Evolutionary conservation across 2,113 vertebrate species (phyloP).

Genomic region (Hiodon alosoides): DNA sequence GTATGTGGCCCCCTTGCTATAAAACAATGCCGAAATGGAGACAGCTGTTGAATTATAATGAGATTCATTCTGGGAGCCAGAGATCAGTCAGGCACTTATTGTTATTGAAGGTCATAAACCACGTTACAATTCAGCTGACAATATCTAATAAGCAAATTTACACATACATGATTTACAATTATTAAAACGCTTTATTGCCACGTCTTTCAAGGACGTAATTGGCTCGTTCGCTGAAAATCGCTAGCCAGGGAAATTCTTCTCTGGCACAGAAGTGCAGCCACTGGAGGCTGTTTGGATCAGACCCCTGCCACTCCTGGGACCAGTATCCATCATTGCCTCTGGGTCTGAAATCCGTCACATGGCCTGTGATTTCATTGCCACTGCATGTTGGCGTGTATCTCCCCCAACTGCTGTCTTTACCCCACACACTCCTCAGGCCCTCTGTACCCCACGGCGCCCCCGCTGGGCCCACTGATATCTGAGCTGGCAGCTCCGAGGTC

Average conservation of each 20-base stretch:
- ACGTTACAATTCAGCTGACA: background rate
- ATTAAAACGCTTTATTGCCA: conserved; percentile 8
- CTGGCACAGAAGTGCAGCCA: background rate
- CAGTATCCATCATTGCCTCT: background rate
- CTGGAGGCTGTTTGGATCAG: background rate
- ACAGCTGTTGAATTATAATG: background rate
- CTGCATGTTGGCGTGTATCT: background rate
- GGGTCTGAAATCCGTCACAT: background rate
- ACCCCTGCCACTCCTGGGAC: background rate
- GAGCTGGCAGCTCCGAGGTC: background rate
- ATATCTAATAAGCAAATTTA: background rate
- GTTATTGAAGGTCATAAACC: background rate
- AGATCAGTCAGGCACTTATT: background rate
- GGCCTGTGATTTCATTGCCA: background rate
- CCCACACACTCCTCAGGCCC: background rate
- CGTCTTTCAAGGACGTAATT: background rate
- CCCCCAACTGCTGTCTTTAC: background rate
- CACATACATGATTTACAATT: background rate
- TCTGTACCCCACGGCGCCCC: background rate
- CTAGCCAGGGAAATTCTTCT: background rate
- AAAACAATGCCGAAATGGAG: background rate
- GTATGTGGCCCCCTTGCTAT: background rate
- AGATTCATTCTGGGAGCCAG: background rate
- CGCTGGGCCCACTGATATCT: background rate
- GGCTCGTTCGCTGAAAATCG: background rate